Evolutionary conservation across 2,113 vertebrate genomes (phyloP).

Genomic region (Phylloscopus trochiloides): DNA sequence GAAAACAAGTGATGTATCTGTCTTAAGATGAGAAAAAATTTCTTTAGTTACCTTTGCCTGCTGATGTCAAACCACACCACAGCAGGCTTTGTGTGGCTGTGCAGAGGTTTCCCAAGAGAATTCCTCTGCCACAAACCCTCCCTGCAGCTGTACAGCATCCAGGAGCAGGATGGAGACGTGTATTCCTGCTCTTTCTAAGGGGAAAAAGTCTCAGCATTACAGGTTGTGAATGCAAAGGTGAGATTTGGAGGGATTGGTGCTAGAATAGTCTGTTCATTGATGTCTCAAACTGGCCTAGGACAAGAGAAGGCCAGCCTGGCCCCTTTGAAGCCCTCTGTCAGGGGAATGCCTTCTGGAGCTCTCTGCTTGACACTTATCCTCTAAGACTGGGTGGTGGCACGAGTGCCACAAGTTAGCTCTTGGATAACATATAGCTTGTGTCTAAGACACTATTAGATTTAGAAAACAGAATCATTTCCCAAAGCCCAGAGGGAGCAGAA

Average conservation of each 20-base stretch:
- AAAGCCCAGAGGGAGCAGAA: slow-evolving; percentile 58
- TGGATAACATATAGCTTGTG: slow-evolving; percentile 55
- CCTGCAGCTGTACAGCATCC: neutral
- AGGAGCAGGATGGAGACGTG: rapidly evolving
- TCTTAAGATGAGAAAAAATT: neutral
- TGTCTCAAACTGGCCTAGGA: neutral
- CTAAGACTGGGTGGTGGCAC: neutral
- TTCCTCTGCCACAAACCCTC: neutral
- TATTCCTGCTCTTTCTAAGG: neutral
- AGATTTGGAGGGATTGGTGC: neutral
- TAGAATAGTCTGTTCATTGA: neutral
- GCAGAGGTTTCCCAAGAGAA: neutral
- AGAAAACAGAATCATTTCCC: slow-evolving; percentile 63
- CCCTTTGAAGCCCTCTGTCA: neutral
- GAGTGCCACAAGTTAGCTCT: slow-evolving; percentile 25
- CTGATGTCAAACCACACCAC: neutral
- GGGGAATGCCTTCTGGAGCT: neutral
- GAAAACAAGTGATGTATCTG: neutral
- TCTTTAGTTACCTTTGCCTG: neutral
- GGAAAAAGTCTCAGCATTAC: neutral
- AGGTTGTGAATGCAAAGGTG: neutral
- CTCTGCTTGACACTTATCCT: neutral
- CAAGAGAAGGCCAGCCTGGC: neutral
- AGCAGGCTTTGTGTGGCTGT: neutral
- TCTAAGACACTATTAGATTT: slow-evolving; percentile 47